Evolutionary conservation across 2,797 vertebrate genomes (phyloP), one percentile per base, ranked within the genome.

Genomic region (Propithecus perrieri): DNA sequence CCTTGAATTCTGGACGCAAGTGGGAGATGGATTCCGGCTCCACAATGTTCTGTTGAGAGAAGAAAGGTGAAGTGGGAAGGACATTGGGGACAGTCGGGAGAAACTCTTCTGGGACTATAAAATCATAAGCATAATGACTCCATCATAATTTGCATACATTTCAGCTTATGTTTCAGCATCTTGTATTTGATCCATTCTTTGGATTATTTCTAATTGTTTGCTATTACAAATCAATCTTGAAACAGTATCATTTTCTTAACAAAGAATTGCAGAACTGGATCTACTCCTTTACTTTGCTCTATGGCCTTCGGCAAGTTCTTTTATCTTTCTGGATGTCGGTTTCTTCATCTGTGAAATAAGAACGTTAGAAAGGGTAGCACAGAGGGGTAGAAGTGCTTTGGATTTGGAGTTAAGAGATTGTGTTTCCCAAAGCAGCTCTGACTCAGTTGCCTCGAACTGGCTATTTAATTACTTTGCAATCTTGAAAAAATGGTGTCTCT

Each of bases 301-400:
- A 71, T 83, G 35, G 7, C 28, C 38, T 79, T 92, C 46, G 18
- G 17, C n/a, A 61, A 55, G 0, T 61, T 67, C 24, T 71, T 89
- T 61, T 43, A 22, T 69, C 35, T 85, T 69, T 81, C 46, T n/a
- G 48, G 8, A 18, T 55, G 50, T 43, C 18, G 7, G 18, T 74
- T 46, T 91, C 20, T 97, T 75, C 24, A 72, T n/a, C 59, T 67
- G 9, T 84, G 85, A 92, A 74, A 55, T 55, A 69, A 89, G 57
- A 53, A 84, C n/a, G 4, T 53, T 63, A 33, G 69, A 26, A 71
- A 35, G 12, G 2, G 33, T 28, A 22, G 17, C 12, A 22, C 13
- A 5, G 74, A 83, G 18, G n/a, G 4, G 0, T 72, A 13, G 38
- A 50, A 59, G 11, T 86, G 33, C 1, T 15, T 1, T 46, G 43